Conservation (phyloP, 2,888 invertebrate genomes). For the Apoda limacodes region DNA sequence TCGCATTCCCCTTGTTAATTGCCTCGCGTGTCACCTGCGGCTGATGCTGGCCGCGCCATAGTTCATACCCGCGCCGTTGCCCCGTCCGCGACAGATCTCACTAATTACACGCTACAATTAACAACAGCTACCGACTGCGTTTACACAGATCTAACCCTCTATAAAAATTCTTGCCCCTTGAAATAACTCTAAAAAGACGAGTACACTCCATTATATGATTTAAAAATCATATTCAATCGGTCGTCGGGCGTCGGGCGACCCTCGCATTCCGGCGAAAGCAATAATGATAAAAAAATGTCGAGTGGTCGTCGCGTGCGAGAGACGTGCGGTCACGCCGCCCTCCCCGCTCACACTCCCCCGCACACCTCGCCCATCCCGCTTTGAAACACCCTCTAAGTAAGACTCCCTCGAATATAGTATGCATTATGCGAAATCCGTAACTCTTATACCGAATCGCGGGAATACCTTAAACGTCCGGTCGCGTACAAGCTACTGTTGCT, state of each 20-base stretch:
- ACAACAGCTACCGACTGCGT: no score
- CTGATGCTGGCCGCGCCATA: no score
- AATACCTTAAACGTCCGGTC: conserved; percentile 43
- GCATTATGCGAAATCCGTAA: conserved; percentile 70
- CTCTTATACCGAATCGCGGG: conserved; percentile 56
- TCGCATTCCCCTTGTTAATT: conserved; percentile 55
- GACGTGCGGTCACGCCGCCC: conserved; percentile 64
- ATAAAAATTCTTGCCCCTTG: conserved; percentile 27
- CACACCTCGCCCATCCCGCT: conserved; percentile 24
- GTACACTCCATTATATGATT: conserved; percentile 62
- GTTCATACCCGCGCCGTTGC: no score
- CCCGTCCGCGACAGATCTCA: no score
- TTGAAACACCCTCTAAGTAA: conserved; percentile 19
- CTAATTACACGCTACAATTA: conserved; percentile 32
- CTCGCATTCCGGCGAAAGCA: conserved; percentile 65
- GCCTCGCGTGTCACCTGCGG: no score
- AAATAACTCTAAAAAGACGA: conserved; percentile 51
- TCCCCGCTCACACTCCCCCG: conserved; percentile 20
- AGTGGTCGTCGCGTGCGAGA: conserved; percentile 67
- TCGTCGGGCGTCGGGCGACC: conserved; percentile 45
- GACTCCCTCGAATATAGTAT: conserved; percentile 56
- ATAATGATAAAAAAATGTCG: conserved; percentile 70
- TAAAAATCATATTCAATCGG: conserved; percentile 68
- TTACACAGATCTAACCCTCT: no score
- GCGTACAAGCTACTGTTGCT: conserved; percentile 18